Evolutionary conservation across 2,888 invertebrate species (phyloP), one percentile per base, ranked within the genome.

Genomic region (Tanypteryx hageni): DNA sequence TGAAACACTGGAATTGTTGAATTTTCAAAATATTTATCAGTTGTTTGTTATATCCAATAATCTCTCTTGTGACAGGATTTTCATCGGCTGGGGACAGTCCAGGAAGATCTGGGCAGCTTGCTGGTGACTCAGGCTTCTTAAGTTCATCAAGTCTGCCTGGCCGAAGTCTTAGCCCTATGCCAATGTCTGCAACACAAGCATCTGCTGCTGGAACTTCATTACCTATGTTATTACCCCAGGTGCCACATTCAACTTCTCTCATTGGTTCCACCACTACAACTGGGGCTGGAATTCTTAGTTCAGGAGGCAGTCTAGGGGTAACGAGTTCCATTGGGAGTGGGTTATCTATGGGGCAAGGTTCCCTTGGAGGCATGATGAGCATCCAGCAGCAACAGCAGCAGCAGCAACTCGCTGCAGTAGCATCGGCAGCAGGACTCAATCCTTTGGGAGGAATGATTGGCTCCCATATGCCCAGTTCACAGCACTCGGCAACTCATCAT

Each of bases 391-490:
- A 89, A n/a, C 89, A 89, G 64, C 94, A 13, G 94, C 94, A 22
- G 92, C 94, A 95, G 89, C 95, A 95, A 93, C 95, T 95, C 95
- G 95, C 95, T 92, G 95, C 95, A 93, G 94, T 95, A 68, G 95
- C 95, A 14, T 94, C 94, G 7, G 94, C 94, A 93, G 95, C 95
- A 93, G 93, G 95, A 11, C 94, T 95, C 61, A 95, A 95, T 93
- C 95, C 95, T 0, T 92, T 95, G 92, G 95, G 95, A 93, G 94
- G 95, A 61, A 89, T 89, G 44, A 89, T 89, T 18, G 89, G 89
- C 31, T 89, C 89, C 11, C 64, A 64, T n/a, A 22, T 68, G 11
- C n/a, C 68, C 18, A 16, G 31, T 44, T 68, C 89, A 18, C 56
- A 44, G 57, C 31, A 31, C 18, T 27, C 89, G 1, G 56, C 44